Base-by-base conservation (phyloP, 1,140 invertebrate species). In the Hycleus cichorii region DNA sequence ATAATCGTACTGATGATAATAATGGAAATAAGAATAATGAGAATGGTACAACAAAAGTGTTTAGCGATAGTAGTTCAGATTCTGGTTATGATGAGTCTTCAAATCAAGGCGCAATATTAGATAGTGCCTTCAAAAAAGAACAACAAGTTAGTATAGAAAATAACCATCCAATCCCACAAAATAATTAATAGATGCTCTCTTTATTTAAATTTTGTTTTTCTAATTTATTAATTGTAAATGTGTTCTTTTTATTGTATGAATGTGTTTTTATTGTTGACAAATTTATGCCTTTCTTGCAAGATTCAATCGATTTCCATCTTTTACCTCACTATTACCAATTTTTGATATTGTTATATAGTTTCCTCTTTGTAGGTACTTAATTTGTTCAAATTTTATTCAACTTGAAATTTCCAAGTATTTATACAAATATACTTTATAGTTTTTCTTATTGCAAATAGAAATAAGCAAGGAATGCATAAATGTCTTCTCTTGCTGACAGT, bases 11-110 rank as follows among this genome's bases (percentile, higher is more conserved):
- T 18, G 32, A 5, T 32, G 32, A 5, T 4, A 32, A 32, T 32
- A 32, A 32, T 32, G 51, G 45, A 18, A 18, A 18, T 18, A 43
- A 44, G 32, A 50, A 26, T 27, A 56, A 62, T 9, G 39, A 48
- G 4, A 74, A 55, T 44, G 52, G 72, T 56, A 66, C 70, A 42
- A 64, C 69, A 12, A 68, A 71, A 9, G 76, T 78, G 49, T 74
- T 71, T 69, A 82, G 80, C 63, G 81, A 83, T 59, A 80, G 76
- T 40, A 82, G 81, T 39, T 82, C 81, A 4, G 82, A 83, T 70
- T 83, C 81, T 9, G 81, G 81, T 9, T 84, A 83, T 63, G 82
- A 84, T 60, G 82, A 83, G 57, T 81, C 78, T 47, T 81, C 80
- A 25, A 83, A 82, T 69, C 80, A 75, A 55, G 75, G 77, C 39